A percentile compares a stretch with the other conserved stretches of the same genome.
These are phyloP conservation scores for Ormyrus rosae DNA, from an alignment of 2,888 invertebrate species.

Conservation along the genomic window DNA sequence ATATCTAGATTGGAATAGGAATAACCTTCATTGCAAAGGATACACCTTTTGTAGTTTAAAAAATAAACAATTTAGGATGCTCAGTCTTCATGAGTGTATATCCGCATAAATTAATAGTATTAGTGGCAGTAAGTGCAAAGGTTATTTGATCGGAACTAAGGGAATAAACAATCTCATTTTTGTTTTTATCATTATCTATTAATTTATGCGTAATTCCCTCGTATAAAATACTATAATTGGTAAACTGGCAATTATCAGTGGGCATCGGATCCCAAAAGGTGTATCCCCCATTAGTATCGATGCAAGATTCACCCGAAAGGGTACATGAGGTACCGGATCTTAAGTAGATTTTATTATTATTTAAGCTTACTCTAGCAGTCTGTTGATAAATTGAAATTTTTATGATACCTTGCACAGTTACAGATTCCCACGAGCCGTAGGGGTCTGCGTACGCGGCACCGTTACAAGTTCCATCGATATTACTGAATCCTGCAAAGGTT, in stretches of 20 bases:
- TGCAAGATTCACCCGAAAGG: not conserved
- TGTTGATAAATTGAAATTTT: not conserved
- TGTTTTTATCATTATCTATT: not conserved
- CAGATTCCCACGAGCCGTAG: slow-evolving; percentile 54
- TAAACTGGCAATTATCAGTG: not conserved
- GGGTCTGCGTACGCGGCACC: slow-evolving; percentile 57
- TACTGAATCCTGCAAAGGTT: not conserved
- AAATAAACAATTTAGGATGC: slow-evolving; percentile 50
- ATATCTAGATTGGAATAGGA: slow-evolving; percentile 48
- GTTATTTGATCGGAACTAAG: slow-evolving; percentile 47
- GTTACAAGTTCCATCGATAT: slow-evolving; percentile 45
- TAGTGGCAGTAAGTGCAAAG: too few relatives aligned
- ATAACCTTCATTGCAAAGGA: not conserved
- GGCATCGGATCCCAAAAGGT: not conserved
- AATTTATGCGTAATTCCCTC: not conserved
- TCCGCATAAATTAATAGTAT: too few relatives aligned
- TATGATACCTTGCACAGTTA: slow-evolving; percentile 40
- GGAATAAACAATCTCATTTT: not conserved
- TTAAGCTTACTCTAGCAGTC: slow-evolving; percentile 30
- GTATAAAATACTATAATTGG: not conserved
- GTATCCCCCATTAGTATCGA: not conserved
- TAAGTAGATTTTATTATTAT: slow-evolving; percentile 43
- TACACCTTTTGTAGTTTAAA: slow-evolving; percentile 18
- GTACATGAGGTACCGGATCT: slow-evolving; percentile 26
- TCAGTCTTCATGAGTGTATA: too few relatives aligned